These are phyloP conservation scores for Nasonia longicornis DNA, from an alignment of 1,140 invertebrate species.

Conservation along the genomic window DNA sequence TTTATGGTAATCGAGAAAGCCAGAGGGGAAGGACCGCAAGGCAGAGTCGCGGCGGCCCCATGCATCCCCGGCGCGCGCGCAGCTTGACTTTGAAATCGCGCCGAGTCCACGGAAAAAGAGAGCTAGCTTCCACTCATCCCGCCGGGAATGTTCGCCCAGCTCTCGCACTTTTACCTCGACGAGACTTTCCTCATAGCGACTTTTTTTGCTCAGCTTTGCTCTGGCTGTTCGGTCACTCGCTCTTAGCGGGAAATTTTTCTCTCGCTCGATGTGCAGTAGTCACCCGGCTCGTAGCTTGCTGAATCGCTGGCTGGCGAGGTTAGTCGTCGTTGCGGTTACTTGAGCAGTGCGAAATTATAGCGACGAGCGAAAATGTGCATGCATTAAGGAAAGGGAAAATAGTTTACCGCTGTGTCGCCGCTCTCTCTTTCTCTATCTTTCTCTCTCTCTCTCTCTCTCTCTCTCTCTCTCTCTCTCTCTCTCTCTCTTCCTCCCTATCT, in stretches of 20 bases:
- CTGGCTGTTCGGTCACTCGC: background rate
- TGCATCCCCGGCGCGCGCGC: background rate
- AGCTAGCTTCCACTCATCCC: background rate
- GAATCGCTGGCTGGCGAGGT: background rate
- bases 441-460: background rate
- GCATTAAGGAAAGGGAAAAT: slow-evolving; percentile 25
- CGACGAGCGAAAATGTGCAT: slow-evolving; percentile 2
- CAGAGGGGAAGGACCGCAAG: background rate
- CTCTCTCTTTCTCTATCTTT: background rate
- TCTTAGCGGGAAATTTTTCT: slow-evolving; percentile 13
- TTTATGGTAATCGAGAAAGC: slow-evolving; percentile 41
- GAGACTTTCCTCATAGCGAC: background rate
- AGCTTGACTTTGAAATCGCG: slow-evolving; percentile 18
- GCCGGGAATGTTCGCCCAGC: background rate
- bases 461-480: background rate
- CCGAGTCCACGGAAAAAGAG: slow-evolving; percentile 19
- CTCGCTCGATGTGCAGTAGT: background rate
- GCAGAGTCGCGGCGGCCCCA: background rate
- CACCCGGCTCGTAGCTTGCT: background rate
- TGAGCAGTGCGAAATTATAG: slow-evolving; percentile 22
- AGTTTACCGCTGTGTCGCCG: background rate
- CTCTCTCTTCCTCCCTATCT: background rate
- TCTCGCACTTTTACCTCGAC: slow-evolving; percentile 16
- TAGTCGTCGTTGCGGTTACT: slow-evolving; percentile 6
- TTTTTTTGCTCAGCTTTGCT: background rate